These are phyloP conservation scores for Dolichoris vasculosae DNA, from an alignment of 1,140 invertebrate genomes.

Conservation along the genomic window DNA sequence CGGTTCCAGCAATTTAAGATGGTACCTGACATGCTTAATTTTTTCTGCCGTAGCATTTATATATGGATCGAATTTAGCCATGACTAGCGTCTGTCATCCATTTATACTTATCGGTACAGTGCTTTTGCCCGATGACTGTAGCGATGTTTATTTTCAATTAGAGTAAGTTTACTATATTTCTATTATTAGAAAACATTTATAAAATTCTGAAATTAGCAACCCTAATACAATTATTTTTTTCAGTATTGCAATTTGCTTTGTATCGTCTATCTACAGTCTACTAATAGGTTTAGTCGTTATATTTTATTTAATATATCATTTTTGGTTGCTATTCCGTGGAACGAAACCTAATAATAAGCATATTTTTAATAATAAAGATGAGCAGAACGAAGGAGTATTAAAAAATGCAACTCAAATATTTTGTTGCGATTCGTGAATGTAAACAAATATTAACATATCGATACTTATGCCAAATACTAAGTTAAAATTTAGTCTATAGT, in stretches of 20 bases:
- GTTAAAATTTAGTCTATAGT: background rate
- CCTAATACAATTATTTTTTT: constrained; percentile 56
- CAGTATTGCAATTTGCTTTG: constrained; percentile 72
- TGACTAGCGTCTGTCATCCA: constrained; percentile 83
- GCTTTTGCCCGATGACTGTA: constrained; percentile 82
- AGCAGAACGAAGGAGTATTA: constrained; percentile 58
- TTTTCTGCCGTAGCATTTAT: constrained; percentile 78
- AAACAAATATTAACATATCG: constrained; percentile 4
- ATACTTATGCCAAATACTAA: constrained; percentile 22
- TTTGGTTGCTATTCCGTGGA: constrained; percentile 67
- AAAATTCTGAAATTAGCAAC: background rate
- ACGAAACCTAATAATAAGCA: constrained; percentile 68
- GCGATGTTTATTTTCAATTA: constrained; percentile 81
- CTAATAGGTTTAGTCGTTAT: constrained; percentile 67
- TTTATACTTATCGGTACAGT: constrained; percentile 78
- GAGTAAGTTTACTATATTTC: constrained; percentile 74
- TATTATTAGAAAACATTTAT: background rate
- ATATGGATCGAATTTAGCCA: constrained; percentile 81
- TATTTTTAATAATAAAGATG: constrained; percentile 54
- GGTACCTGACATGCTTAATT: constrained; percentile 78
- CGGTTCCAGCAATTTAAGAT: constrained; percentile 78
- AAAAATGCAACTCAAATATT: constrained; percentile 63
- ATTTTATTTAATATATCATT: constrained; percentile 68
- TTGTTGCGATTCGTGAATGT: constrained; percentile 65
- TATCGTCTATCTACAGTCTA: constrained; percentile 72